phyloP scores from a whole-genome alignment of 2,797 vertebrate species.

The Periophthalmus magnuspinnatus region DNA sequence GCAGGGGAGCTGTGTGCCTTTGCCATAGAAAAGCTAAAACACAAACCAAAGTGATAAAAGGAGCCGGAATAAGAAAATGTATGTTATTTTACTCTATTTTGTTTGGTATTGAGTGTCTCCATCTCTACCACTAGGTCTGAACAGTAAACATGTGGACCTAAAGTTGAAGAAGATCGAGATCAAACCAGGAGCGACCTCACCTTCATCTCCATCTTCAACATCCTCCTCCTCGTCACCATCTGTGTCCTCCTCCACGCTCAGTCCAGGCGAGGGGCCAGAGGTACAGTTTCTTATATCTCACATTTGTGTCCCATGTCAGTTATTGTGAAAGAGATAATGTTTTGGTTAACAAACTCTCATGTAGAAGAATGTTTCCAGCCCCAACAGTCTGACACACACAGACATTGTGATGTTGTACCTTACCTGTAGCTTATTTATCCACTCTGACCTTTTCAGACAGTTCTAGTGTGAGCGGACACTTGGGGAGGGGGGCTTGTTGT shows the following conservation, averaged over 20 bases:
- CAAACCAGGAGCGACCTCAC: slow-evolving; percentile 83
- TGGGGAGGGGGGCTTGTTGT: slow-evolving; percentile 7
- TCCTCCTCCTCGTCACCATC: slow-evolving; percentile 74
- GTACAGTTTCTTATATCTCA: slow-evolving; percentile 32
- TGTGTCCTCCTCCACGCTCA: slow-evolving; percentile 78
- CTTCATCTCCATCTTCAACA: slow-evolving; percentile 78
- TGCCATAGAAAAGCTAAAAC: slow-evolving; percentile 30
- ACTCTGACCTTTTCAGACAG: slow-evolving; percentile 69
- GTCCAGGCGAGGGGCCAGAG: slow-evolving; percentile 78
- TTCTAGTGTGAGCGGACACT: slow-evolving; percentile 6
- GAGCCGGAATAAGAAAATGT: not conserved
- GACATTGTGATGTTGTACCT: slow-evolving; percentile 45
- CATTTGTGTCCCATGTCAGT: slow-evolving; percentile 34
- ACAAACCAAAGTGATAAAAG: not conserved
- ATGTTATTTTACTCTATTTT: not conserved
- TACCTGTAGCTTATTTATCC: slow-evolving; percentile 46
- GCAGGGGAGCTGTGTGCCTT: slow-evolving; percentile 58
- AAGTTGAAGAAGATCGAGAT: slow-evolving; percentile 91
- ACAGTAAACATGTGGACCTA: slow-evolving; percentile 87
- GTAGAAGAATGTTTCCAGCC: slow-evolving; percentile 40
- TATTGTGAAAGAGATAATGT: slow-evolving; percentile 23
- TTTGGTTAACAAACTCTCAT: slow-evolving; percentile 29
- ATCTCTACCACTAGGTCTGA: slow-evolving; percentile 76
- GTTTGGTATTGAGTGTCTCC: not conserved
- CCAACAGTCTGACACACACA: slow-evolving; percentile 36